Evolutionary conservation across 2,113 vertebrate species (phyloP), one percentile per base, ranked within the genome.

Genomic region (Phylloscopus trochilus): DNA sequence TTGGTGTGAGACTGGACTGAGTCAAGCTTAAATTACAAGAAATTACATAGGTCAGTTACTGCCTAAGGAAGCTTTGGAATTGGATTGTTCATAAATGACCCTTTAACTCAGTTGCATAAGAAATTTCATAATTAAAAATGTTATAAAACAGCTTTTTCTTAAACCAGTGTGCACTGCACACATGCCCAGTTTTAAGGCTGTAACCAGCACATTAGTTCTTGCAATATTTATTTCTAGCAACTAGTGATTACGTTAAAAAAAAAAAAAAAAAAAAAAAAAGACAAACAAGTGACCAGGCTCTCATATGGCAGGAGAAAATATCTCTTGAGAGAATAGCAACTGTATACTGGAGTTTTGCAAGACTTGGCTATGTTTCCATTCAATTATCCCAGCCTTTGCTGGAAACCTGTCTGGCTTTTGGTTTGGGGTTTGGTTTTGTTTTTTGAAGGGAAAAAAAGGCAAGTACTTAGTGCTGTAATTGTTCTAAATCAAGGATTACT

Each of bases 401-500:
- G 95, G 95, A 78, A 96, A 94, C 84, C 87, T 87, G 80, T 58
- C 41, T 89, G 60, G 37, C 11, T 81, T 91, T 87, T 43, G 77
- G 73, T 73, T 58, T 89, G 67, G 75, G 62, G 66, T 82, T 93
- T 90, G 88, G 78, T 33, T 93, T 91, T 81, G 55, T 41, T 91
- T 95, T 83, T 60, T 68, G 86, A 72, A 47, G 43, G 12, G n/a
- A 10, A n/a, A 87, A 91, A 92, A 90, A 77, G 15, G 5, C 72
- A 83, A 93, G 51, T 59, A 51, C 43, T 92, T 19, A 87, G 72
- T 39, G n/a, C 44, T 76, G 87, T 81, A 96, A 89, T 89, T 87
- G 80, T 87, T 93, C 81, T 81, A 96, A 96, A 89, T 89, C 73
- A 58, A 91, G 76, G 55, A 84, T 78, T 84, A 82, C 47, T 91